A percentile compares a stretch with the other conserved stretches of the same genome.
These are phyloP conservation scores for Bubalus kerabau DNA, from an alignment of 2,113 vertebrate genomes.

Conservation along the genomic window DNA sequence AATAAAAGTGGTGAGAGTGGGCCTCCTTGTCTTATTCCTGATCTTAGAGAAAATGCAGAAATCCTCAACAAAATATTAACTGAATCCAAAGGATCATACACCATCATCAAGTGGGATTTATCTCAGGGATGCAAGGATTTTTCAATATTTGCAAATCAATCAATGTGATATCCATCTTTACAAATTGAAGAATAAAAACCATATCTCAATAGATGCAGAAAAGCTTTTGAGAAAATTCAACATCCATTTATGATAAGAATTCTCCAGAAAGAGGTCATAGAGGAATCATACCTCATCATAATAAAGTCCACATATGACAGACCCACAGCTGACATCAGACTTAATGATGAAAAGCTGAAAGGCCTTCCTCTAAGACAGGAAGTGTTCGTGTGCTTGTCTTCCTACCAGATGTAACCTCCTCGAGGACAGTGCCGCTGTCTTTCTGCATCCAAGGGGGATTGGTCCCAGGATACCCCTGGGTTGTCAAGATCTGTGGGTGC, in stretches of 20 bases:
- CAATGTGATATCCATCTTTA: not conserved
- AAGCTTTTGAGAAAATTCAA: not conserved
- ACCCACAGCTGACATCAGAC: not conserved
- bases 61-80: not conserved
- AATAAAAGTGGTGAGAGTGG: not conserved
- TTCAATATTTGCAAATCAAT: not conserved
- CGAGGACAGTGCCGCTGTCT: not conserved
- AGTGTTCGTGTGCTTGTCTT: not conserved
- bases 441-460: not conserved
- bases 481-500: accelerated
- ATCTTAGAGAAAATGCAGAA: not conserved
- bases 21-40: not conserved
- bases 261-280: not conserved
- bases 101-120: not conserved
- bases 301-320: not conserved
- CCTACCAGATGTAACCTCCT: not conserved
- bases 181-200: not conserved
- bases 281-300: not conserved
- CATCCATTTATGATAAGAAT: not conserved
- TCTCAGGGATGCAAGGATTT: not conserved
- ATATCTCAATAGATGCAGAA: not conserved
- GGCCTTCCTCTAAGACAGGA: not conserved
- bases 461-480: not conserved
- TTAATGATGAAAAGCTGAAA: not conserved
- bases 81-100: not conserved